Base-by-base conservation (phyloP, 2,888 invertebrate species). In the Drymonia ruficornis region DNA sequence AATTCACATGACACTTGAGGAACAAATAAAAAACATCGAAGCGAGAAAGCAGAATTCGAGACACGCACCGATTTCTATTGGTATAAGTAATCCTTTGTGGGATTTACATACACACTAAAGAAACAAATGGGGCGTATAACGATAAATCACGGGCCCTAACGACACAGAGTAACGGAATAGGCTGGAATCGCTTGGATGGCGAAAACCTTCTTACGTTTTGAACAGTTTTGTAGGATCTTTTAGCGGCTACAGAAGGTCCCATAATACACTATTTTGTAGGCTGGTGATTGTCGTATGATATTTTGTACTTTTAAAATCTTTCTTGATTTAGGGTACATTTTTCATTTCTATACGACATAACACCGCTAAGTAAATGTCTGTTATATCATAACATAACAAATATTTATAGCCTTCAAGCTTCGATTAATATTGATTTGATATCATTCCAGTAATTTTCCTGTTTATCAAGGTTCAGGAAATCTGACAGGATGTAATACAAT, bases 51-150 rank as follows among this genome's bases (percentile, higher is more conserved):
- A 55, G 36, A 55, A 66, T 74, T 72, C 70, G 50, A 40, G 50
- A 38, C 72, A 67, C 72, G 67, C 61, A 63, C 50, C 69, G 61
- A 69, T 67, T 69, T 70, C 65, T 72, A 67, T 72, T 69, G 70
- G 65, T 69, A 67, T 65, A 70, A 67, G 70, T 72, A 70, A 70
- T 70, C 67, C 65, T 70, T 72, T 64, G 70, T 59, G 67, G 64
- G 63, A 76, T 78, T 76, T 70, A 72, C 69, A 72, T 67, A 69
- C 67, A 68, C 67, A 68, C 63, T 63, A 71, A 64, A 73, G 72
- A 74, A 74, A 77, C 74, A 67, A 80, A 78, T 73, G 75, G 77
- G 61, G 56, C 71, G 77, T 66, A 79, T 83, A 81, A 81, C 76
- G 73, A 77, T 82, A 81, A 80, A 82, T 83, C 74, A 80, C 70